Base-by-base conservation (phyloP, 2,797 vertebrate genomes). In the Stomatorhinus walkeri region DNA sequence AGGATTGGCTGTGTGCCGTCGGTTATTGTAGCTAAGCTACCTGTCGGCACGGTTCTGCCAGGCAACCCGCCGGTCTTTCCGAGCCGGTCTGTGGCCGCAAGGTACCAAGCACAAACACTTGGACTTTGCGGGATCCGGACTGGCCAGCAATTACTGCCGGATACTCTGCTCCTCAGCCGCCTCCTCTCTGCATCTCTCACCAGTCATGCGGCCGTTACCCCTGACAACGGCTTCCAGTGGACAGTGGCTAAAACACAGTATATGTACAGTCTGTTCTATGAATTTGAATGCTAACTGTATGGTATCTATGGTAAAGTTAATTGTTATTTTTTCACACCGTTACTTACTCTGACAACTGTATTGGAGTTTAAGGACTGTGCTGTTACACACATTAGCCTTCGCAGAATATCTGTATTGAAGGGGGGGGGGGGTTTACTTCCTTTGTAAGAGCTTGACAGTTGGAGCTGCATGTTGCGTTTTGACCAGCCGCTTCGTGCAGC, bases 161-260 rank as follows among this genome's bases (percentile, higher is more conserved):
- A 87, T 87, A 61, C 46, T 68, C 36, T n/a, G 85, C 85, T 59
- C 52, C 85, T 87, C 32, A 16, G 52, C 51, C 14, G 6, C 32
- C 19, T 22, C 22, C 54, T 64, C 56, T 64, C 40, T 64, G 32
- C 86, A 10, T 64, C 19, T 64, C 56, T 61, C 40, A 22, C 54
- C 64, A 19, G 16, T 64, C 36, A 6, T 48, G 86, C 54, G 3
- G 54, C 86, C 56, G 86, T 87, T 87, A 87, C 86, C 86, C 86
- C n/a, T 87, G 86, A 48, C 56, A 64, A 87, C 56, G 8, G 86
- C 56, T 87, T 87, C 56, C 36, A 10, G 40, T n/a, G 16, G 56
- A 87, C 86, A 12, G n/a, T 36, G 52, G 22, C 54, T 87, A 64
- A 64, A 87, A 87, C 7, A 10, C 56, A 51, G 46, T 24, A 28